Evolutionary conservation across 2,113 vertebrate genomes (phyloP).

Genomic region (Patagioenas fasciata): DNA sequence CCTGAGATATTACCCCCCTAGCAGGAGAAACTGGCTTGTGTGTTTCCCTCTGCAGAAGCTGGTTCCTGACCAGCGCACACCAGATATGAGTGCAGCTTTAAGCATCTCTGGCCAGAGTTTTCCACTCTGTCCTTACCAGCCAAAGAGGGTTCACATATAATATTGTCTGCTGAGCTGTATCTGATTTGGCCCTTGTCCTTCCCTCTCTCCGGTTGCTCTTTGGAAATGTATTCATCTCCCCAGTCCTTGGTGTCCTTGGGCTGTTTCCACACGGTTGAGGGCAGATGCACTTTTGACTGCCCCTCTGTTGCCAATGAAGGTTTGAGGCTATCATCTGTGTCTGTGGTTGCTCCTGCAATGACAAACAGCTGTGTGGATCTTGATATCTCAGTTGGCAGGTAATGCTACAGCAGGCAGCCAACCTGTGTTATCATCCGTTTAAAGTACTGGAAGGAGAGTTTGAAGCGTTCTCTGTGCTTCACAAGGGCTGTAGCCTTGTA

Average conservation of each 20-base stretch:
- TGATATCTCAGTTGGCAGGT: background rate
- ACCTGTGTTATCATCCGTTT: background rate
- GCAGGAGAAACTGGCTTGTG: background rate
- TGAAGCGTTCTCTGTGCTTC: background rate
- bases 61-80: background rate
- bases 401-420: background rate
- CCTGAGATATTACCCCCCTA: background rate
- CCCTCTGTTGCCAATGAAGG: conserved; percentile 69
- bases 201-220: conserved; percentile 79
- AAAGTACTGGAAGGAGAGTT: background rate
- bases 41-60: background rate
- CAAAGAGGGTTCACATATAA: conserved; percentile 76
- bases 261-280: conserved; percentile 81
- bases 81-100: background rate
- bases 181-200: conserved; percentile 74
- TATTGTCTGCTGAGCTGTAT: conserved; percentile 76
- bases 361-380: background rate
- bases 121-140: conserved; percentile 73
- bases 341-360: conserved; percentile 40
- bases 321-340: conserved; percentile 75
- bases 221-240: conserved; percentile 78
- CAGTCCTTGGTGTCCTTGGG: conserved; percentile 81
- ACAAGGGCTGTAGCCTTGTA: background rate
- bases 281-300: conserved; percentile 69
- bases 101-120: background rate